Evolutionary conservation across 2,888 invertebrate genomes (phyloP), one percentile per base, ranked within the genome.

Genomic region (Stegophylla sp.): DNA sequence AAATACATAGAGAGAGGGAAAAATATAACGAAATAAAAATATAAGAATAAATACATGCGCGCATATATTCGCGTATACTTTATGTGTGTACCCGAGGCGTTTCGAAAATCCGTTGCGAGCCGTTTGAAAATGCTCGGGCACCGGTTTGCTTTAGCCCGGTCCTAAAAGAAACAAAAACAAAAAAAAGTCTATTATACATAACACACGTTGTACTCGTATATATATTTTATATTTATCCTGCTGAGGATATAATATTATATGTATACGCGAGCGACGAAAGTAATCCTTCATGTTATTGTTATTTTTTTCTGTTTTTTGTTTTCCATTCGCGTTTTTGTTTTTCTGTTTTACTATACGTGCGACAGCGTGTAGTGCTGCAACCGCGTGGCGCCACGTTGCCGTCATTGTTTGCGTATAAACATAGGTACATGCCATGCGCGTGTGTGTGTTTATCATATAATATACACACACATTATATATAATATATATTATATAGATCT

Each of bases 211-310:
- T 20, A 3, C 23, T 2, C 23, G 45, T 45, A 45, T 45, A 34
- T 45, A 15, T 45, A 45, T 12, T 1, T 45, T 9, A 5, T 34
- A 7, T 34, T 34, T 34, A 34, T 34, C 34, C 17, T 73, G 20
- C 23, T 26, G 43, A 4, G 45, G 41, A 72, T 59, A 34, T 41
- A 72, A 45, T 66, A 43, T n/a, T 66, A 69, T 20, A 41, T 69
- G 7, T 34, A 34, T 34, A 34, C 7, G 7, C 34, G 26, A n/a
- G 48, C 17, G 41, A 7, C 7, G 7, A 5, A 34, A 34, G 64
- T 53, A 41, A 53, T 66, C 53, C 64, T 75, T 75, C 64, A 75
- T 41, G 53, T 61, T 64, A 53, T n/a, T 28, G 56, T 72, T 41
- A 56, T 56, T 34, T 41, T 69, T 69, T 34, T 9, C 12, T 10